Evolutionary conservation across 1,140 invertebrate species (phyloP).

Genomic region (Pomphorhynchus laevis): DNA sequence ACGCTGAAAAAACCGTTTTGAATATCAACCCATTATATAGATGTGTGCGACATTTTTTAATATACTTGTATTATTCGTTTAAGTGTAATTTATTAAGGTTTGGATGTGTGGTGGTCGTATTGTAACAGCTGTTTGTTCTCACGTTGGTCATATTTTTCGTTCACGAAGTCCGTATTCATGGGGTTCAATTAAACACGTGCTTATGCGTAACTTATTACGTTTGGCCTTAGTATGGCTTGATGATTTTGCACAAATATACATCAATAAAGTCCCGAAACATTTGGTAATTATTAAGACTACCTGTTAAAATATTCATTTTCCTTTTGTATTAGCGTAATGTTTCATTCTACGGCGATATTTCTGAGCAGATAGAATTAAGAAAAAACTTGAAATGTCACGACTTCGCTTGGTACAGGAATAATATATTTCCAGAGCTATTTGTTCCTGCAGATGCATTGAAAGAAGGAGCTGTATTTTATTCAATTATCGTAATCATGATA

Average conservation of each 20-base stretch:
- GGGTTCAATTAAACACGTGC: constrained; percentile 1
- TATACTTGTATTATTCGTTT: too few species aligned
- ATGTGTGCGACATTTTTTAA: too few species aligned
- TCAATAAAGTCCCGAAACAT: constrained; percentile 4
- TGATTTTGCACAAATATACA: constrained; percentile 11
- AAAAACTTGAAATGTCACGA: constrained; percentile 50
- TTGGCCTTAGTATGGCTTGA: constrained; percentile 85
- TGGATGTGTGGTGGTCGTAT: too few species aligned
- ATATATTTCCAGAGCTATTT: constrained; percentile 33
- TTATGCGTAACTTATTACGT: constrained; percentile 42
- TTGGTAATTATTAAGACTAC: not conserved
- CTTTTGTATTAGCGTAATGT: constrained; percentile 2
- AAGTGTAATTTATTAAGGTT: too few species aligned
- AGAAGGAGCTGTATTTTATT: not conserved
- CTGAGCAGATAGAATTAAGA: constrained; percentile 17
- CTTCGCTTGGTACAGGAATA: constrained; percentile 85
- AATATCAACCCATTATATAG: too few species aligned
- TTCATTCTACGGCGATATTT: constrained; percentile 18
- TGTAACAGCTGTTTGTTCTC: constrained; percentile 9
- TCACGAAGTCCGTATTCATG: constrained; percentile 9
- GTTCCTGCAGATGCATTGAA: constrained; percentile 3
- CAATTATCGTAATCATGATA: not conserved
- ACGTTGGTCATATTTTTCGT: constrained; percentile 10
- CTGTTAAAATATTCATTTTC: not conserved
- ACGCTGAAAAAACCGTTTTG: too few species aligned